Base-by-base conservation (phyloP, 2,888 invertebrate species). In the Cephalotes varians region DNA sequence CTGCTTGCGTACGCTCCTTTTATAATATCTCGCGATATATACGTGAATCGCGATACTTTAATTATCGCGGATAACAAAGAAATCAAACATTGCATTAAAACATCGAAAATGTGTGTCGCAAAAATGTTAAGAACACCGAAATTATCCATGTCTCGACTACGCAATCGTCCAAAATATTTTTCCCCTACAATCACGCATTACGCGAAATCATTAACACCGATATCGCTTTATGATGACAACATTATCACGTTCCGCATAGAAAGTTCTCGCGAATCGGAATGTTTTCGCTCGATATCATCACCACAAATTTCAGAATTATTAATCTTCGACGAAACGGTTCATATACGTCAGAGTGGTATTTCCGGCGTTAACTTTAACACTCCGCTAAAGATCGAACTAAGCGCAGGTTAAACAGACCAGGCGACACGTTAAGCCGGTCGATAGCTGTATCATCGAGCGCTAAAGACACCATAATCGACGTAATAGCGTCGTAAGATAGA, bases 401-500 rank as follows among this genome's bases (percentile, higher is more conserved):
- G 74, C 37, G 65, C 65, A n/a, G 65, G 37, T 76, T 65, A 76
- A 76, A 64, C 62, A 49, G 74, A 28, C 37, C 37, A n/a, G 25
- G 74, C 74, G 74, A 76, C 64, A 51, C 67, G 67, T 65, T 65
- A 51, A 65, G 37, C 28, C 65, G 65, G 51, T 62, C 76, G 37
- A 76, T 76, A 51, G 51, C 76, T 76, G 51, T 67, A 65, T 76
- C 67, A n/a, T n/a, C 67, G 67, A 5, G 28, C 51, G 28, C 40
- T 65, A 65, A 76, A 76, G 76, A 51, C 76, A n/a, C 64, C 37
- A 28, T 65, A 76, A 76, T 64, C 74, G 74, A 28, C 64, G 49
- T 76, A 76, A 76, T 25, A 65, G 51, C 67, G 15, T 12, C 37
- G 15, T 76, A 65, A 76, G 67, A 65, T 76, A 51, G 67, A 51